Percentiles rank a stretch among this genome's conserved stretches.
phyloP scores from a whole-genome alignment of 2,113 vertebrate genomes.

The Pimephales promelas region DNA sequence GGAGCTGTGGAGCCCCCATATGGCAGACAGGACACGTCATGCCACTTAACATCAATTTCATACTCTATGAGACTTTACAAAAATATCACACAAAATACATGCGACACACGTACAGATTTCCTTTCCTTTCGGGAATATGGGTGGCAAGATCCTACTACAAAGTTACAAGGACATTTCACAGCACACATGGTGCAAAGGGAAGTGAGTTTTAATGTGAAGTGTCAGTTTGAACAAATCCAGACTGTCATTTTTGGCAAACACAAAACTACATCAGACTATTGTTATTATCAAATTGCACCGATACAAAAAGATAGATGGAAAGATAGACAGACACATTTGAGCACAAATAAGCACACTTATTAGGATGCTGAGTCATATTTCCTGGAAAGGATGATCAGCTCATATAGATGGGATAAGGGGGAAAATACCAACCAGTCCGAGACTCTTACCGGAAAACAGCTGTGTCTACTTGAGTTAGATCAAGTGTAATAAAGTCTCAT shows the following conservation, averaged over 20 bases:
- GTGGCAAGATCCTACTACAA: not conserved
- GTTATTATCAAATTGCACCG: too few relatives aligned
- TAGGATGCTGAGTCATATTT: constrained; percentile 3
- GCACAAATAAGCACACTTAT: not conserved
- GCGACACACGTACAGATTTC: not conserved
- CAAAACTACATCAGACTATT: not conserved
- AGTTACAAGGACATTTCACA: constrained; percentile 6
- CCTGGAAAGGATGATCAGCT: not conserved
- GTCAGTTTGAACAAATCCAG: constrained; percentile 5
- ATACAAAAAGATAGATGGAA: too few relatives aligned
- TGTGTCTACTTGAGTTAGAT: not conserved
- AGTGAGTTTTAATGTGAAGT: constrained; percentile 9
- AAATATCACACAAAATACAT: not conserved
- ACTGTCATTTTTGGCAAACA: constrained; percentile 17
- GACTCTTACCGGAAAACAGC: not conserved
- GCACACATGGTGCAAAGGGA: not conserved
- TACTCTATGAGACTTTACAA: not conserved
- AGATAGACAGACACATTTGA: too few relatives aligned
- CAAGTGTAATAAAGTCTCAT: not conserved
- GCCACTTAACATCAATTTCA: constrained; percentile 6
- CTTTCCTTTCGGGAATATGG: not conserved
- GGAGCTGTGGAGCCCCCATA: constrained; percentile 20
- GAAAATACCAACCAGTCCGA: not conserved
- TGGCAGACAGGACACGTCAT: constrained; percentile 13
- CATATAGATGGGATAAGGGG: not conserved